These are phyloP conservation scores for Tyrophagus putrescentiae DNA, from an alignment of 1,140 invertebrate species.

Conservation along the genomic window DNA sequence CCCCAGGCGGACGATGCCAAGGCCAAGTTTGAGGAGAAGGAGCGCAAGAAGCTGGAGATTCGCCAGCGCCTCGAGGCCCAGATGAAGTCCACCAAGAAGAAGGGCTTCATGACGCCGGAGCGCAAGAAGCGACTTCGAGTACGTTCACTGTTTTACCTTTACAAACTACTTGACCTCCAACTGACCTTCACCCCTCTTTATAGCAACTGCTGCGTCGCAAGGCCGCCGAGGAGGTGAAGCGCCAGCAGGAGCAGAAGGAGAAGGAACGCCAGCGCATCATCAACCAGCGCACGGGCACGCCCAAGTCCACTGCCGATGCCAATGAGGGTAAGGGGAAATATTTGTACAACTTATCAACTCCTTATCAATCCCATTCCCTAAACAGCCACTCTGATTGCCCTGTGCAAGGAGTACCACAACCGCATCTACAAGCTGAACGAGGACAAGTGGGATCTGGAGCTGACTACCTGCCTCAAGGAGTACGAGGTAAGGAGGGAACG, in stretches of 20 bases:
- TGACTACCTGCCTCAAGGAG: slow-evolving; percentile 36
- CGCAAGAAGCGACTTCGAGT: slow-evolving; percentile 94
- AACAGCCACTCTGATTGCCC: slow-evolving; percentile 15
- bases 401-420: slow-evolving; percentile 76
- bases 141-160: slow-evolving; percentile 28
- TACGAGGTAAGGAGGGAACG: slow-evolving; percentile 80
- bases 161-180: too few relatives aligned
- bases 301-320: neutral
- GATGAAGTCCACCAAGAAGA: slow-evolving; percentile 79
- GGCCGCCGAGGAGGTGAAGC: slow-evolving; percentile 18
- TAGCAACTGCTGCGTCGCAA: slow-evolving; percentile 20
- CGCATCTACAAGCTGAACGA: slow-evolving; percentile 89
- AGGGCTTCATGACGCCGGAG: slow-evolving; percentile 94
- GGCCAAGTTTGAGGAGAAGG: slow-evolving; percentile 26
- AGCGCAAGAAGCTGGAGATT: slow-evolving; percentile 46
- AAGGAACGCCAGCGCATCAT: slow-evolving; percentile 8
- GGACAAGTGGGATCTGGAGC: slow-evolving; percentile 94
- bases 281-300: slow-evolving; percentile 3
- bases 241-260: slow-evolving; percentile 18
- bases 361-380: neutral
- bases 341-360: too few relatives aligned
- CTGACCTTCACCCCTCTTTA: too few relatives aligned
- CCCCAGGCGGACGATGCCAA: slow-evolving; percentile 31
- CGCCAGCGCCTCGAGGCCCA: slow-evolving; percentile 85
- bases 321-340: slow-evolving; percentile 8